Evolutionary conservation across 2,797 vertebrate species (phyloP).

Genomic region (Momotus momota): DNA sequence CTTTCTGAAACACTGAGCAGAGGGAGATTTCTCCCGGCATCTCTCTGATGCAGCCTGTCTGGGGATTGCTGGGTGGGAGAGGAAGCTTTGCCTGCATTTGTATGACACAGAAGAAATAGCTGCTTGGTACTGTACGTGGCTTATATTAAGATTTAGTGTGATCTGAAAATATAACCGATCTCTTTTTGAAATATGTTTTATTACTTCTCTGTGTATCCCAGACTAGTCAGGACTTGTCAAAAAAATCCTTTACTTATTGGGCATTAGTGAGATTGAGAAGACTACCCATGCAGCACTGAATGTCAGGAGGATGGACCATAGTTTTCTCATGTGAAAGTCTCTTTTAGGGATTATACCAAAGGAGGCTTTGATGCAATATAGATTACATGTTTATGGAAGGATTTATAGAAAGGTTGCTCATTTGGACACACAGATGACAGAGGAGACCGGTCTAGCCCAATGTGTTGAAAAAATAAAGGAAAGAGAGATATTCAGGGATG

Average conservation of each 20-base stretch:
- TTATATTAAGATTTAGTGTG: conserved; percentile 49
- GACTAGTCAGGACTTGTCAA: conserved; percentile 46
- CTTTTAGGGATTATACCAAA: conserved; percentile 31
- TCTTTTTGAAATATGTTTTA: conserved; percentile 53
- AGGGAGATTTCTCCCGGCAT: neutral
- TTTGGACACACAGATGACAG: neutral
- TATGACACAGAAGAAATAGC: neutral
- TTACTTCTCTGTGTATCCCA: conserved; percentile 42
- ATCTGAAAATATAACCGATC: conserved; percentile 49
- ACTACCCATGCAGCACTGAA: conserved; percentile 5
- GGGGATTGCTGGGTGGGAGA: neutral
- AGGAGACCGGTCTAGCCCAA: neutral
- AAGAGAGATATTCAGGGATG: neutral
- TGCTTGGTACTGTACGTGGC: neutral
- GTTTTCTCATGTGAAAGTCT: conserved; percentile 21
- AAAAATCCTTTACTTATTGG: conserved; percentile 56
- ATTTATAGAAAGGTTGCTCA: conserved; percentile 18
- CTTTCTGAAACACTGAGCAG: neutral
- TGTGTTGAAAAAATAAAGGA: neutral
- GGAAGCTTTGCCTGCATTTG: neutral
- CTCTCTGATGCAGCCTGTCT: neutral
- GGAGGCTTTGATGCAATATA: conserved; percentile 17
- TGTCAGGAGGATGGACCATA: conserved; percentile 1
- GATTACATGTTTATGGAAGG: conserved; percentile 28
- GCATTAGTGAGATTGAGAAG: conserved; percentile 54